Evolutionary conservation across 1,140 invertebrate species (phyloP), one percentile per base, ranked within the genome.

Genomic region (Pseudomyrmex flavicornis): DNA sequence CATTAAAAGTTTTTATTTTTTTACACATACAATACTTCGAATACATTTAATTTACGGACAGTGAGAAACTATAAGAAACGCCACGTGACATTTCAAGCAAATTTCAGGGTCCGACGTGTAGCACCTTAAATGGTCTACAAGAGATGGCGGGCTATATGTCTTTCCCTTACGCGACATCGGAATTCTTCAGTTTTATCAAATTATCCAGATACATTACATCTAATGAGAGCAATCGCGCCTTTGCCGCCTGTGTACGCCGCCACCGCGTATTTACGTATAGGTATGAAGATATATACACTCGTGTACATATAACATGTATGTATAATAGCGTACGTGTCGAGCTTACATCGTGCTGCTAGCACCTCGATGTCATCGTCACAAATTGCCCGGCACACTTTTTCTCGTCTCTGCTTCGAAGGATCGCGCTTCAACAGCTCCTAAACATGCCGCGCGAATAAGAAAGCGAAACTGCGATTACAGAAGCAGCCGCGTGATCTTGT

Each of bases 141-240:
- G 84, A 58, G 75, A 72, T 74, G 84, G 80, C 61, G 8, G 15
- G 20, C 70, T 76, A 86, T 85, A 88, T 89, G 92, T 92, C 85
- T 86, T 85, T 82, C 65, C 68, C 50, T 86, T 90, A 92, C 91
- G 90, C 88, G 91, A 92, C 91, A 92, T 92, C 88, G 91, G 91
- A 92, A 92, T 92, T 90, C 90, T 87, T 86, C 77, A 89, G 89
- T 90, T 92, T 91, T 92, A 92, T 91, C 91, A 83, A 92, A 91
- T 92, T 92, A 92, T 83, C 85, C 92, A 91, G 90, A 87, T 88
- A 91, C 90, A 92, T 91, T 91, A 88, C 83, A n/a, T 83, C 85
- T 92, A 92, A 92, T 91, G 90, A 91, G 91, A 91, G 86, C 85
- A 83, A 87, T 85, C n/a, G 46, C 26, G 52, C 56, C 61, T 89